These are phyloP conservation scores for Anguilla megastoma DNA, from an alignment of 2,797 vertebrate species.

Conservation along the genomic window DNA sequence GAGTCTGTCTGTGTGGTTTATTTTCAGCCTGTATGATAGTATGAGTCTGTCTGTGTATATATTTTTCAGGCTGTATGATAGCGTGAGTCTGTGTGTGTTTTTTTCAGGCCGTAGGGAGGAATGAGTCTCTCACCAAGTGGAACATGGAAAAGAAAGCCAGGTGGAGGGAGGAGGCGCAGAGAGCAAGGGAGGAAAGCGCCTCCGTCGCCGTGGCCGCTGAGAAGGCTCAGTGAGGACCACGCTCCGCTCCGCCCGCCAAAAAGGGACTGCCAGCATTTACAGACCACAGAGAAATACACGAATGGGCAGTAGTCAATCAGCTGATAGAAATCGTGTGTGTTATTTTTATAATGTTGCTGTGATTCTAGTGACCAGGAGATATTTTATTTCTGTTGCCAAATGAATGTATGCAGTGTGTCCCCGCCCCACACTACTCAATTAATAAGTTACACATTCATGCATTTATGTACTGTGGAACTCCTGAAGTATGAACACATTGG, in stretches of 20 bases:
- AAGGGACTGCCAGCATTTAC: neutral
- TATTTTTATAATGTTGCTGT: neutral
- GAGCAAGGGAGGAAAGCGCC: slow-evolving; percentile 40
- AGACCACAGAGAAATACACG: neutral
- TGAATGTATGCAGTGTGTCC: neutral
- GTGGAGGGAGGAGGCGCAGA: slow-evolving; percentile 70
- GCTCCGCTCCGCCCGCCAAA: neutral
- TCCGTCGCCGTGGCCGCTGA: slow-evolving; percentile 11
- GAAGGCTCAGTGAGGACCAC: slow-evolving; percentile 62
- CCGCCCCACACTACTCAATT: too few species aligned
- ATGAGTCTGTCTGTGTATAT: neutral
- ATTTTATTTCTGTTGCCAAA: neutral
- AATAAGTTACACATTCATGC: too few species aligned
- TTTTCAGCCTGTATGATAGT: too few species aligned
- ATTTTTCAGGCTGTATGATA: neutral
- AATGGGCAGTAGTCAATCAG: neutral
- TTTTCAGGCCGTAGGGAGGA: slow-evolving; percentile 70
- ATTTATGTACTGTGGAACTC: too few species aligned
- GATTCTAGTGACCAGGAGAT: neutral
- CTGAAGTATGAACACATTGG: too few species aligned
- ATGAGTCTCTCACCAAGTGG: slow-evolving; percentile 70
- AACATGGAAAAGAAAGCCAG: slow-evolving; percentile 87
- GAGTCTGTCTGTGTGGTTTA: too few species aligned
- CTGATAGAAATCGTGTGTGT: neutral
- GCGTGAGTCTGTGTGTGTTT: neutral